Base-by-base conservation (phyloP, 2,797 vertebrate genomes). In the Synanceia verrucosa region DNA sequence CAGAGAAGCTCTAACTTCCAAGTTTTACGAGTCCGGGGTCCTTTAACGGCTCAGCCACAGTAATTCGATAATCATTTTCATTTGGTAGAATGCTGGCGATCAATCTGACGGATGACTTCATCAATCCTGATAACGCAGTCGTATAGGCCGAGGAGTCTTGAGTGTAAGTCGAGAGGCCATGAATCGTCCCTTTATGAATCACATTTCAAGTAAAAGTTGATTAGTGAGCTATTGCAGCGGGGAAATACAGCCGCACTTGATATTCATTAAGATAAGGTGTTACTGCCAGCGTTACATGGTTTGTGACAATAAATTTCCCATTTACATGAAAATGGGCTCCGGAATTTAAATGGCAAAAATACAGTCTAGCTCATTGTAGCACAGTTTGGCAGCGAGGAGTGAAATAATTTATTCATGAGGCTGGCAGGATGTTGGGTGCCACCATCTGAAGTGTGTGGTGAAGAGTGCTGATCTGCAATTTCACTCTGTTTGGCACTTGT, bases 51-150 rank as follows among this genome's bases (percentile, higher is more conserved):
- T 65, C 62, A 60, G 81, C 85, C 74, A 36, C 80, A 72, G 83
- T 92, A 87, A 91, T 91, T 90, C 84, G 75, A 88, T 91, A 88
- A 89, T 92, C 90, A 89, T 88, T 90, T 94, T 92, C 91, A 91
- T 92, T 92, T 90, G 86, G 85, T 89, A 77, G 91, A 94, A 93
- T 90, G 91, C 87, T 88, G 87, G 88, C 78, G 71, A 93, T 94
- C 92, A 88, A 89, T 89, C 83, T 93, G 92, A 93, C 81, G 79
- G 88, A 93, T 82, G 90, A 88, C 88, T 89, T 91, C 90, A 93
- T 94, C 90, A 90, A 87, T 89, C 88, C 86, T 78, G 14, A 34
- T 87, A 85, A 83, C 76, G 2, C 58, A 67, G 75, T 60, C 62
- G 36, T 41, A 79, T 46, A 53, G 78, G 74, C 84, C 2, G 58